A percentile compares a stretch with the other conserved stretches of the same genome.
Conservation (phyloP, 35 echinoderm and acorn worm species). For the Holothuria glaberrima region DNA sequence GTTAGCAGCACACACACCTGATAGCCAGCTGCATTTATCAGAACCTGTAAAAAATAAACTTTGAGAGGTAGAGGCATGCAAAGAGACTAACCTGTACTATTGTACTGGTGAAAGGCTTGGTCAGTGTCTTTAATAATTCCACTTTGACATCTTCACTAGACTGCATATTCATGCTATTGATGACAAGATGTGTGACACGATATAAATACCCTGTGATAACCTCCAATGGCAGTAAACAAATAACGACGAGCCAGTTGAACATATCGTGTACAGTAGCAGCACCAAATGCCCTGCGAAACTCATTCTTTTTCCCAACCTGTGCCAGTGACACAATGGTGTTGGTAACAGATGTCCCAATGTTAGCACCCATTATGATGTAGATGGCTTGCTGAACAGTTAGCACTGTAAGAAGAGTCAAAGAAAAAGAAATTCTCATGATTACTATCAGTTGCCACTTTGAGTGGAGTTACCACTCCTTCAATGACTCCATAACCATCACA, state of each 20-base stretch:
- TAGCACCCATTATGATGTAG: constrained; percentile 97
- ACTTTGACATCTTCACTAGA: constrained; percentile 76
- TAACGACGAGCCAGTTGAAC: constrained; percentile 93
- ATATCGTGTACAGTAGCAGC: constrained; percentile 96
- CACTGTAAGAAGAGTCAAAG: constrained; percentile 51
- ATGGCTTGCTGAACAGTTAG: constrained; percentile 80
- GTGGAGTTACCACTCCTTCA: too few relatives aligned
- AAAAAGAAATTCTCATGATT: not conserved
- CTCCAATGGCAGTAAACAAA: constrained; percentile 78
- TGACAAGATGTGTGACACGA: constrained; percentile 56
- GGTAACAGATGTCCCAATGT: constrained; percentile 96
- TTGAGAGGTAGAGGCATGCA: too few relatives aligned
- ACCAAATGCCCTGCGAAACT: constrained; percentile 89
- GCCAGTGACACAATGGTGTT: constrained; percentile 90
- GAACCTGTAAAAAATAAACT: too few relatives aligned
- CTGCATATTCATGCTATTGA: constrained; percentile 64
- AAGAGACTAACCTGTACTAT: constrained; percentile 76
- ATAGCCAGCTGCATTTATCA: too few relatives aligned
- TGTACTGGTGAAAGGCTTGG: constrained; percentile 74
- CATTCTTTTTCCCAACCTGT: constrained; percentile 75
- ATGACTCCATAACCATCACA: too few relatives aligned
- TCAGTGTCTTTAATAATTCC: constrained; percentile 85
- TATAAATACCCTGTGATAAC: constrained; percentile 70
- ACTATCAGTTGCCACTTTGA: too few relatives aligned
- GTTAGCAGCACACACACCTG: too few relatives aligned